Base-by-base conservation (phyloP, 2,113 vertebrate species). In the Catharus minimus region DNA sequence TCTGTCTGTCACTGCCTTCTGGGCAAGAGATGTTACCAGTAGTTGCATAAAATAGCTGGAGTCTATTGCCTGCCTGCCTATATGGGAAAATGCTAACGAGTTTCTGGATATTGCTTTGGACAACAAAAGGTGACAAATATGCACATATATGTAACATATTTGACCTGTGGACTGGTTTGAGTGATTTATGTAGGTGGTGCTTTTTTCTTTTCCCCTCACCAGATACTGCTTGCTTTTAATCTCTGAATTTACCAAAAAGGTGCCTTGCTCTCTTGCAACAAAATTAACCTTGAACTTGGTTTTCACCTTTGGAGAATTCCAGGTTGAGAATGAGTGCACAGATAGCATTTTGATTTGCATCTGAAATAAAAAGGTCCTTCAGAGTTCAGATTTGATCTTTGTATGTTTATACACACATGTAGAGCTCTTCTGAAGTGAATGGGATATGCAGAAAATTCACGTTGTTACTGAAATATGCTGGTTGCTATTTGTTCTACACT, bases 1-100 rank as follows among this genome's bases (percentile, higher is more conserved):
- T 80, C 39, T 91, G 39, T 60, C 81, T 94, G 47, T 92, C 84
- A 92, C 52, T 93, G 81, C 83, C 78, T 92, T 94, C 96, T 96
- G 89, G 89, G 89, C 67, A 93, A 82, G 87, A 66, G 74, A 90
- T 75, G 62, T 39, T 93, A 90, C 64, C 38, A 89, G 80, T 43
- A 89, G 36, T 46, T 76, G 32, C 28, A 46, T 47, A 76, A 93
- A 97, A 95, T 69, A 93, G 26, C 72, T 90, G 46, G 32, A 91
- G 57, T 71, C 52, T 84, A 47, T 67, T 92, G 80, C 53, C 21
- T 83, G 39, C 19, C 38, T 38, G 16, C 78, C 47, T 91, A 24
- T 68, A 85, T 80, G 73, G 61, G 53, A 83, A 87, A 90, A 93
- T 36, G 5, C 46, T 82, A 86, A 86, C 0, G 10, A 56, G 38